Evolutionary conservation across 1,140 invertebrate species (phyloP).

Genomic region (Drosophila lacteicornis): DNA sequence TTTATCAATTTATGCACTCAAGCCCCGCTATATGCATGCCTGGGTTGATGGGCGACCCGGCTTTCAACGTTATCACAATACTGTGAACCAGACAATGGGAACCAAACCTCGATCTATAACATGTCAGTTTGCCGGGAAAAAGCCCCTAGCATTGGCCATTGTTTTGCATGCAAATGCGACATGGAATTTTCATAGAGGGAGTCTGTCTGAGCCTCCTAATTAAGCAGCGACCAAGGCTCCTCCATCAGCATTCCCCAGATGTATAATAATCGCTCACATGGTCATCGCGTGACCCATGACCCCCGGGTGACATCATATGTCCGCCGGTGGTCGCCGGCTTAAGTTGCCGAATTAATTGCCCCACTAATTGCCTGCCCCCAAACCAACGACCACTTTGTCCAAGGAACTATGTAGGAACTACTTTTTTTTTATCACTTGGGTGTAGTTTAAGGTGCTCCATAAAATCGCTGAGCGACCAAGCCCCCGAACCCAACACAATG

Average conservation of each 20-base stretch:
- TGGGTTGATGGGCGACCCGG: constrained; percentile 23
- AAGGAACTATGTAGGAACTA: constrained; percentile 23
- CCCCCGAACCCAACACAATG: constrained; percentile 33
- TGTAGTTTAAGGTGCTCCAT: constrained; percentile 60
- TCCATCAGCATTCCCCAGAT: constrained; percentile 38
- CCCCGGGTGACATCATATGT: constrained; percentile 60
- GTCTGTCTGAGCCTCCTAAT: constrained; percentile 29
- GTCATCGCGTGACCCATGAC: constrained; percentile 46
- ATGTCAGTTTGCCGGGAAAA: constrained; percentile 36
- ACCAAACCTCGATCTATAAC: constrained; percentile 31
- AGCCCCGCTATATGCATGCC: constrained; percentile 11
- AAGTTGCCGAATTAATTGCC: constrained; percentile 63
- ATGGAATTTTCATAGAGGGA: constrained; percentile 42
- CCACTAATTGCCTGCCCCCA: constrained; percentile 58
- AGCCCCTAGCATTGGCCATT: constrained; percentile 34
- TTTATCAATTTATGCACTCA: constrained; percentile 13
- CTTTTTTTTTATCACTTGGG: constrained; percentile 65
- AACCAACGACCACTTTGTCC: constrained; percentile 42
- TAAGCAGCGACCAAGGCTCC: constrained; percentile 17
- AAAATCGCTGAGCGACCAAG: constrained; percentile 31
- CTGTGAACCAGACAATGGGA: constrained; percentile 65
- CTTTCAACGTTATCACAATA: constrained; percentile 31
- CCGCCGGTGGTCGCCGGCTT: constrained; percentile 22
- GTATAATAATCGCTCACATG: constrained; percentile 32
- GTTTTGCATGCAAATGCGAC: constrained; percentile 64